Percentiles rank a stretch among this genome's conserved stretches.
Conservation (phyloP, 2,113 vertebrate species). For the Alethe diademata region DNA sequence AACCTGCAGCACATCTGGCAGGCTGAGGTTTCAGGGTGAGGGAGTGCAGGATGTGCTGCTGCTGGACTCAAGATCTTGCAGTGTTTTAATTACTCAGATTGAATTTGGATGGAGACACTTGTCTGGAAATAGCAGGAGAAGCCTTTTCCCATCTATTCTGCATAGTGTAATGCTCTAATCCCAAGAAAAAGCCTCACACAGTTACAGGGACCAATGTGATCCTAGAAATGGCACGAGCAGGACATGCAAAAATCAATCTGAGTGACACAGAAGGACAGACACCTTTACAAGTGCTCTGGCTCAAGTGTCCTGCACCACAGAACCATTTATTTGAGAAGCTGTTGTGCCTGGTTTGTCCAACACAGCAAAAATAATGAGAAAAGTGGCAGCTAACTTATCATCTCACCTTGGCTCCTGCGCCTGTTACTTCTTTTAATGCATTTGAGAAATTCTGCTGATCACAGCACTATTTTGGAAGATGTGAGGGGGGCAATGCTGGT, state of each 20-base stretch:
- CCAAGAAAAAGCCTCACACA: not conserved
- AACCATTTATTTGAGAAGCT: conserved; percentile 1
- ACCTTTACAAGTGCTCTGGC: not conserved
- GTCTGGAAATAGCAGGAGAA: not conserved
- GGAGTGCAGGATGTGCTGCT: not conserved
- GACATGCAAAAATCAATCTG: not conserved
- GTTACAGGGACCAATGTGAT: accelerated
- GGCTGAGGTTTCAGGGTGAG: not conserved
- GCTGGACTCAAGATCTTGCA: not conserved
- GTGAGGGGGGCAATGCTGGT: not conserved
- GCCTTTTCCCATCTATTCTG: not conserved
- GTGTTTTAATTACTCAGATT: not conserved
- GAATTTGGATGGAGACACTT: not conserved
- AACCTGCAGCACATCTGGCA: conserved; percentile 14
- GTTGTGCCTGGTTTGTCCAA: not conserved
- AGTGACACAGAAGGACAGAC: not conserved
- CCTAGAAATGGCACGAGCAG: not conserved
- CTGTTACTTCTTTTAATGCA: not conserved
- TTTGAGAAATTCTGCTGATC: not conserved
- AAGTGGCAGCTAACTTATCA: conserved; percentile 59
- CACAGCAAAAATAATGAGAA: conserved; percentile 20
- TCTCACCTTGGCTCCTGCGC: not conserved
- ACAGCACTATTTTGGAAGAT: not conserved
- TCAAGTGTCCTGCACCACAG: not conserved
- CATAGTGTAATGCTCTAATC: not conserved